Evolutionary conservation across 2,888 invertebrate genomes (phyloP).

Genomic region (Drosophila niveifrons): DNA sequence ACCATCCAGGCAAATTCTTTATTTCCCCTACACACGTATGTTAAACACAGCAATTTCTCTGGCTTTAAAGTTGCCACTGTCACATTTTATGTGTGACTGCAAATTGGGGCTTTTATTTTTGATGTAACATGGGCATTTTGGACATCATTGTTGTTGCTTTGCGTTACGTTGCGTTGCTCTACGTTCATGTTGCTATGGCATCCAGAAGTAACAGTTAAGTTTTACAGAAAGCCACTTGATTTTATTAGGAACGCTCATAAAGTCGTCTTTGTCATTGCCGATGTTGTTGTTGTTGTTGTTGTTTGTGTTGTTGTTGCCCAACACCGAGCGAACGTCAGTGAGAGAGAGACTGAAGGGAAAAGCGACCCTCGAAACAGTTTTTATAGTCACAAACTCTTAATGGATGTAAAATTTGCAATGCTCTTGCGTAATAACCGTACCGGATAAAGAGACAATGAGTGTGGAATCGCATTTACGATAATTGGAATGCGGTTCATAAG

Average conservation of each 20-base stretch:
- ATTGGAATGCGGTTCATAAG: constrained; percentile 27
- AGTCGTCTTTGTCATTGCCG: constrained; percentile 46
- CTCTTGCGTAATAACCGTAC: constrained; percentile 32
- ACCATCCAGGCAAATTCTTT: constrained; percentile 34
- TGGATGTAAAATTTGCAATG: constrained; percentile 57
- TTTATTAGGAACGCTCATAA: constrained; percentile 75
- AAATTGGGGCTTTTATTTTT: constrained; percentile 70
- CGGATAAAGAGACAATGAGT: constrained; percentile 12
- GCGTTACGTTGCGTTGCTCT: neutral
- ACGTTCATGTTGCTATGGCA: constrained; percentile 28
- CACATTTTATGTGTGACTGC: constrained; percentile 49
- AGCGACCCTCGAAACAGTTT: constrained; percentile 26
- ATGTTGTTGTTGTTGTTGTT: constrained; percentile 18
- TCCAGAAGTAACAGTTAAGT: constrained; percentile 67
- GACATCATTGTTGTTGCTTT: constrained; percentile 31
- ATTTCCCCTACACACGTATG: constrained; percentile 26
- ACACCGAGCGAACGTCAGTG: neutral
- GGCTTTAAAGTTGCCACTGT: constrained; percentile 56
- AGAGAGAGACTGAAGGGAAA: too few relatives aligned
- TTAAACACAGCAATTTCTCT: neutral
- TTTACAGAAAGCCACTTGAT: constrained; percentile 77
- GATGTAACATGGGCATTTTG: constrained; percentile 61
- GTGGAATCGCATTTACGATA: constrained; percentile 18
- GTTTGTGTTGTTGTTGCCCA: constrained; percentile 32
- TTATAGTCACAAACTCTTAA: constrained; percentile 61